Evolutionary conservation across 2,888 invertebrate genomes (phyloP).

Genomic region (Oligia strigilis): DNA sequence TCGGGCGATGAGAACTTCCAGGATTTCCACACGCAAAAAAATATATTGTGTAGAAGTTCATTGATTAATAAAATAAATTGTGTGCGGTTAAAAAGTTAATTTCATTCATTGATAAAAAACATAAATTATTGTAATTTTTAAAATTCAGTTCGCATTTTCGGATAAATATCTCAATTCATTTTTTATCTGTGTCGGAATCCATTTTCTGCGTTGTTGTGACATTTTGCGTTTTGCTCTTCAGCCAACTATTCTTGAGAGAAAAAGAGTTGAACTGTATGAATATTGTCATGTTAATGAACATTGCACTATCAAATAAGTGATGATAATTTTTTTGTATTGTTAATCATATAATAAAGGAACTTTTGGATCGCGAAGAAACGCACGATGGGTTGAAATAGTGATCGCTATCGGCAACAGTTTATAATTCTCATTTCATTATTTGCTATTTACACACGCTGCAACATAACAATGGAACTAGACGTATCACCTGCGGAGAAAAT

Average conservation of each 20-base stretch:
- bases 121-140: not conserved
- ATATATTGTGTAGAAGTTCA: not conserved
- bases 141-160: not conserved
- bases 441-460: conserved; percentile 67
- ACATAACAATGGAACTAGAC: conserved; percentile 85
- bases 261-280: conserved; percentile 70
- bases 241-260: conserved; percentile 65
- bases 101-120: not conserved
- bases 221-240: conserved; percentile 82
- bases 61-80: not conserved
- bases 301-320: conserved; percentile 71
- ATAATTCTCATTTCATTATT: conserved; percentile 76
- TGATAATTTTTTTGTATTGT: conserved; percentile 70
- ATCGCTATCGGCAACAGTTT: conserved; percentile 84
- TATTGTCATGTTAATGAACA: conserved; percentile 60
- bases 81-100: not conserved
- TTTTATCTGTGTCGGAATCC: conserved; percentile 79
- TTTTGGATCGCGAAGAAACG: conserved; percentile 68
- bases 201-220: conserved; percentile 91
- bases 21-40: not conserved
- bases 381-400: conserved; percentile 89
- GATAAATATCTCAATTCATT: not conserved
- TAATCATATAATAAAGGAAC: conserved; percentile 62
- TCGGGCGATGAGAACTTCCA: not conserved
- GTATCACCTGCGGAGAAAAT: conserved; percentile 79